These are phyloP conservation scores for Setophaga petechia DNA, from an alignment of 2,113 vertebrate species.

Conservation along the genomic window DNA sequence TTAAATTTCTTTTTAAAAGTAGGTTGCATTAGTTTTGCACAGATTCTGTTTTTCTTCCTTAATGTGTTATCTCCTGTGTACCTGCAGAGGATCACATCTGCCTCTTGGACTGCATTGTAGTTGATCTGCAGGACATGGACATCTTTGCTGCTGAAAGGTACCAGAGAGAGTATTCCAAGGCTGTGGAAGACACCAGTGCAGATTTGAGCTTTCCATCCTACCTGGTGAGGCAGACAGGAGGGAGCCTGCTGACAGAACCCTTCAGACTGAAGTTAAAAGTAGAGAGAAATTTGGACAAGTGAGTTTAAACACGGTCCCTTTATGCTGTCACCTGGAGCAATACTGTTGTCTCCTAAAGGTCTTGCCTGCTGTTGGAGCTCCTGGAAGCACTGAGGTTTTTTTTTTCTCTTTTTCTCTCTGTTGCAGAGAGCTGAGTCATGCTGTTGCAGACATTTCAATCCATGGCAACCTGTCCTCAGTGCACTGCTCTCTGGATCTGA, in stretches of 20 bases:
- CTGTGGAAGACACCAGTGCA: slow-evolving; percentile 31
- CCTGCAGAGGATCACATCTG: slow-evolving; percentile 85
- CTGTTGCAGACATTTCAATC: slow-evolving; percentile 89
- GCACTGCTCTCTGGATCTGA: slow-evolving; percentile 90
- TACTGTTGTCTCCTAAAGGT: not conserved
- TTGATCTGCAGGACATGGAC: slow-evolving; percentile 97
- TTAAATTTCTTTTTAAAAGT: not conserved
- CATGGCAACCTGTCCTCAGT: slow-evolving; percentile 92
- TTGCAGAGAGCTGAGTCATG: slow-evolving; percentile 88
- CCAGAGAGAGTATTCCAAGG: slow-evolving; percentile 68
- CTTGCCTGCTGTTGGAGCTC: not conserved
- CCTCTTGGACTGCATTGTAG: slow-evolving; percentile 91
- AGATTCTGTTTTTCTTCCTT: not conserved
- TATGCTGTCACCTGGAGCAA: not conserved
- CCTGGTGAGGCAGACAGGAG: slow-evolving; percentile 83
- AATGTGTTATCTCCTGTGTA: not conserved
- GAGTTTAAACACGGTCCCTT: slow-evolving; percentile 37
- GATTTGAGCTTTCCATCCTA: slow-evolving; percentile 91
- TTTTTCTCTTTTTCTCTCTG: not conserved
- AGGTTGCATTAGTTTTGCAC: not conserved
- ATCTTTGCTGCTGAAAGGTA: slow-evolving; percentile 89
- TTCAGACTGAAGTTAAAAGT: slow-evolving; percentile 90
- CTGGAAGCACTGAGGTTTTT: not conserved
- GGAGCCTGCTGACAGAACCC: slow-evolving; percentile 88
- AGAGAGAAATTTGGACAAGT: slow-evolving; percentile 97